These are phyloP conservation scores for Stegophylla sp. DNA, from an alignment of 2,888 invertebrate species.

Conservation along the genomic window DNA sequence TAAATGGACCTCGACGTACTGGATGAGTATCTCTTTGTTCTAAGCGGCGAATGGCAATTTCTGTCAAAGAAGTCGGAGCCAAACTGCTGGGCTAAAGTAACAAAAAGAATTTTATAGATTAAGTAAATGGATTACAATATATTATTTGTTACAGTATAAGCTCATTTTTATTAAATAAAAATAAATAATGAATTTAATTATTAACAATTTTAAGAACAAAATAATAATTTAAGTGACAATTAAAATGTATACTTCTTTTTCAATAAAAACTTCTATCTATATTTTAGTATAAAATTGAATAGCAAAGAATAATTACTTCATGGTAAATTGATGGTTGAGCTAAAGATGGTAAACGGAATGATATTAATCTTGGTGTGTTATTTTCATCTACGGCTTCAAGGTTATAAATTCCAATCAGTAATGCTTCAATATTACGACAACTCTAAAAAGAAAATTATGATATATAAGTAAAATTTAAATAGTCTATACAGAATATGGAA, in stretches of 20 bases:
- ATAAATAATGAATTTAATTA: too few relatives aligned
- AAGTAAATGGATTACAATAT: background rate
- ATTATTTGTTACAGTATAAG: too few relatives aligned
- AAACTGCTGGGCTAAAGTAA: constrained; percentile 74
- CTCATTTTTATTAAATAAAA: too few relatives aligned
- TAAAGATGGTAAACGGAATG: constrained; percentile 87
- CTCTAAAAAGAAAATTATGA: constrained; percentile 64
- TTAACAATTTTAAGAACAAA: background rate
- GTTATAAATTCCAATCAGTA: constrained; percentile 79
- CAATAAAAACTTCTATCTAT: background rate
- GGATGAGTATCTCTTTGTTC: constrained; percentile 88
- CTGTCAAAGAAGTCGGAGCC: constrained; percentile 80
- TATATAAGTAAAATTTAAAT: too few relatives aligned
- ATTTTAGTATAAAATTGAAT: background rate
- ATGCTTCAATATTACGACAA: constrained; percentile 68
- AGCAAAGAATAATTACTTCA: constrained; percentile 70
- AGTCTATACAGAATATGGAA: too few relatives aligned
- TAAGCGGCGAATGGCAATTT: constrained; percentile 83
- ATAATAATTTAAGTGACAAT: background rate
- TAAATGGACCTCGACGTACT: constrained; percentile 88
- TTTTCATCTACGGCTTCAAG: constrained; percentile 85
- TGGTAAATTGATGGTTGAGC: constrained; percentile 93
- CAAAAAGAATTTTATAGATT: constrained; percentile 14
- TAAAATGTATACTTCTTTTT: too few relatives aligned
- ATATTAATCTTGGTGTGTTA: constrained; percentile 82